phyloP scores from a whole-genome alignment of 2,113 vertebrate species.

The Chinchilla lanigera region DNA sequence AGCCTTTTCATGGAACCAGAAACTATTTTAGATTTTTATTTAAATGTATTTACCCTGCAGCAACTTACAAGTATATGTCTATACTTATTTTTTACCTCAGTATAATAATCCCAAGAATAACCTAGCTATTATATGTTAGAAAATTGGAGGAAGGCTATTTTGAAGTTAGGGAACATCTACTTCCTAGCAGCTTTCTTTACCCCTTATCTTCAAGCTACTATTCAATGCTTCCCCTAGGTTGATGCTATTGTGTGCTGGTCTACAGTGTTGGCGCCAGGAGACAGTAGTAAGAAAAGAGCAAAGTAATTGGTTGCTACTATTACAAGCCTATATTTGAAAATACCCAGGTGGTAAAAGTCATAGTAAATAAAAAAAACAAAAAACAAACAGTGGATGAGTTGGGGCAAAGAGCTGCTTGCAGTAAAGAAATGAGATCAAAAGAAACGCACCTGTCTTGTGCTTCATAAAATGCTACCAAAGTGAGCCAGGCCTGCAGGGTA shows the following conservation, averaged over 20 bases:
- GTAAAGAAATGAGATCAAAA: constrained; percentile 19
- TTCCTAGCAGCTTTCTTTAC: constrained; percentile 77
- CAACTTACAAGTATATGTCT: background rate
- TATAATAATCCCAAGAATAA: constrained; percentile 32
- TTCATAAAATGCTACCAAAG: constrained; percentile 55
- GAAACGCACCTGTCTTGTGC: constrained; percentile 51
- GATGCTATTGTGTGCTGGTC: constrained; percentile 72
- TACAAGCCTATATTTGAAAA: constrained; percentile 68
- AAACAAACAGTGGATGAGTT: constrained; percentile 53
- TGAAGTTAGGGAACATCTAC: constrained; percentile 75
- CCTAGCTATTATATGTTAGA: constrained; percentile 32
- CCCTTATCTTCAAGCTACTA: constrained; percentile 73
- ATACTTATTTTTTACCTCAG: background rate
- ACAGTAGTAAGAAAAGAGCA: constrained; percentile 62
- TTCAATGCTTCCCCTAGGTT: constrained; percentile 80
- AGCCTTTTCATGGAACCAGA: background rate
- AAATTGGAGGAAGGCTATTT: constrained; percentile 65
- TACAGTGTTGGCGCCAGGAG: constrained; percentile 69
- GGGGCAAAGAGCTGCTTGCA: background rate
- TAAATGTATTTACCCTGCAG: constrained; percentile 6
- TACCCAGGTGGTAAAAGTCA: constrained; percentile 77
- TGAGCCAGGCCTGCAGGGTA: constrained; percentile 60
- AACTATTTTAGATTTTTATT: constrained; percentile 53
- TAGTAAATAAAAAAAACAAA: constrained; percentile 49
- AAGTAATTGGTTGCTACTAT: constrained; percentile 58